Evolutionary conservation across 2,797 vertebrate genomes (phyloP).

Genomic region (Simalia tracyae): DNA sequence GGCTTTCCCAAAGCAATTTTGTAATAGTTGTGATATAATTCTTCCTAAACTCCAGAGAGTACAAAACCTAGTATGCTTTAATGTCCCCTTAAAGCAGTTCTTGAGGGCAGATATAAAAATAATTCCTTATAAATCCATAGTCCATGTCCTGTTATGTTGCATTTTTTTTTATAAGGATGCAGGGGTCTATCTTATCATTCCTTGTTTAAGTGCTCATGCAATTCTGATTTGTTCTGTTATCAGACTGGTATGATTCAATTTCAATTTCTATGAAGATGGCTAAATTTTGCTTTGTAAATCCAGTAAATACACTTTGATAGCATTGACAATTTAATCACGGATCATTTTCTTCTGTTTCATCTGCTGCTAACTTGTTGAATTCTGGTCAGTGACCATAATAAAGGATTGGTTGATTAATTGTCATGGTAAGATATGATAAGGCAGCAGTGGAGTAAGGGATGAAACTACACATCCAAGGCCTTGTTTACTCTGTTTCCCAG

Average conservation of each 20-base stretch:
- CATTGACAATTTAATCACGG: not conserved
- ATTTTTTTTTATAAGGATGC: not conserved
- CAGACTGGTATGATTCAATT: not conserved
- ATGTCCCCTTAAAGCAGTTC: conserved; percentile 43
- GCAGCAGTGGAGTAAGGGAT: not conserved
- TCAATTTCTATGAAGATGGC: not conserved
- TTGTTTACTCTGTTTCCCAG: conserved; percentile 37
- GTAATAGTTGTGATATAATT: conserved; percentile 23
- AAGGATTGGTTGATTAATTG: not conserved
- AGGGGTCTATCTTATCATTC: not conserved
- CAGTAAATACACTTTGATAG: not conserved
- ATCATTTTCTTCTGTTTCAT: not conserved
- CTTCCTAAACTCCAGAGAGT: not conserved
- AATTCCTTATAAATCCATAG: not conserved
- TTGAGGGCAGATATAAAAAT: conserved; percentile 48
- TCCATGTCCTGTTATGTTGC: not conserved
- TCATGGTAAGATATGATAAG: not conserved
- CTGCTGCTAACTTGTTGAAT: not conserved
- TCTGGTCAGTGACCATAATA: not conserved
- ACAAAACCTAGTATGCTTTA: not conserved
- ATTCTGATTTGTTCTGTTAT: not conserved
- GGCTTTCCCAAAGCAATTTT: not conserved
- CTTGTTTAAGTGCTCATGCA: not conserved
- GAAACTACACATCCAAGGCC: conserved; percentile 60
- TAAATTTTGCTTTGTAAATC: conserved; percentile 40